Percentiles rank a stretch among this genome's conserved stretches.
These are phyloP conservation scores for Proteles cristata DNA, from an alignment of 2,113 vertebrate genomes.

Conservation along the genomic window DNA sequence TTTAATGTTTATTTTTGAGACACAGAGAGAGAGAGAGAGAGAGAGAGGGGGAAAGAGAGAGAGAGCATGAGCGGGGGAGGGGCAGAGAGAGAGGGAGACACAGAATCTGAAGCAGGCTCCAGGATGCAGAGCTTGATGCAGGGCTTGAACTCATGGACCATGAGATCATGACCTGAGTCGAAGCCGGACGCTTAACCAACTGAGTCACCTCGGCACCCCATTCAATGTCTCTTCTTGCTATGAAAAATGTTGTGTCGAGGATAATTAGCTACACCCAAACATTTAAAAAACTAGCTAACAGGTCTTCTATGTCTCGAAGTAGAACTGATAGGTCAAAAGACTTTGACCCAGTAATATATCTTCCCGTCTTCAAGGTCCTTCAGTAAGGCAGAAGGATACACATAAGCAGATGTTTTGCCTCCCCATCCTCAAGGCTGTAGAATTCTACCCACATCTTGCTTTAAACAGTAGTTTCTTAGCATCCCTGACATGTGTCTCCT, in stretches of 20 bases:
- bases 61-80: too few species aligned
- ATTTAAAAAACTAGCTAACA: not conserved
- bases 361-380: not conserved
- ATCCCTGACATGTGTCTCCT: not conserved
- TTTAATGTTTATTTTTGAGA: too few species aligned
- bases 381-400: not conserved
- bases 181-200: too few species aligned
- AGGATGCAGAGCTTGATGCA: too few species aligned
- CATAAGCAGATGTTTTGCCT: rapidly evolving
- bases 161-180: too few species aligned
- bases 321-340: not conserved
- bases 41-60: too few species aligned
- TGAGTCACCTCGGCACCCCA: too few species aligned
- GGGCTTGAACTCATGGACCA: too few species aligned
- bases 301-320: not conserved
- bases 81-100: too few species aligned
- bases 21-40: too few species aligned
- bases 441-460: not conserved
- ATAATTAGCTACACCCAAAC: not conserved
- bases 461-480: not conserved
- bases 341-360: not conserved
- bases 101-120: too few species aligned
- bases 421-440: not conserved
- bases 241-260: not conserved
- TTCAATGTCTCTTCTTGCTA: not conserved